Evolutionary conservation across 2,797 vertebrate species (phyloP).

Genomic region (Pipistrellus pygmaeus): DNA sequence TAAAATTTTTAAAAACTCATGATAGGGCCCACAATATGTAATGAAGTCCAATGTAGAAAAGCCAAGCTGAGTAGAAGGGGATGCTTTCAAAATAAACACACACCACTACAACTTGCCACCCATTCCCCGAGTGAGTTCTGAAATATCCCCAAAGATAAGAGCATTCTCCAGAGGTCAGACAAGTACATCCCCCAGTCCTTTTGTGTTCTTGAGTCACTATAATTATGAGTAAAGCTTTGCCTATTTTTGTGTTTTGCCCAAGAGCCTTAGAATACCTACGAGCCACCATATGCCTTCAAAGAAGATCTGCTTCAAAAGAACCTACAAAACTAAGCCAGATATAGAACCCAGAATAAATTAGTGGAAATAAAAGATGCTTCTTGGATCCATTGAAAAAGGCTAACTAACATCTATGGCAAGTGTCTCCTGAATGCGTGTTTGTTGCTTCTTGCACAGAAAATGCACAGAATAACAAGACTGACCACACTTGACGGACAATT

Average conservation of each 20-base stretch:
- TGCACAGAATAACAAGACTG: neutral
- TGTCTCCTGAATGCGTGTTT: neutral
- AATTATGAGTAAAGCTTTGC: neutral
- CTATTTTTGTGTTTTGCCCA: neutral
- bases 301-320: slow-evolving; percentile 7
- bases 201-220: neutral
- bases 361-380: neutral
- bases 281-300: neutral
- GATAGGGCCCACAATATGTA: neutral
- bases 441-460: neutral
- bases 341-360: neutral
- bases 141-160: neutral
- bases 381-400: neutral
- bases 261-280: neutral
- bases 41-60: neutral
- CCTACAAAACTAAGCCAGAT: neutral
- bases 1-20: neutral
- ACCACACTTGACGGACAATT: neutral
- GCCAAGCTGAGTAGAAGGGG: neutral
- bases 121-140: slow-evolving; percentile 22
- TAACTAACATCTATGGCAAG: neutral
- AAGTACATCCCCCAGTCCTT: neutral
- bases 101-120: neutral
- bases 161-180: neutral
- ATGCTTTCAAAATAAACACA: slow-evolving; percentile 26